A percentile compares a stretch with the other conserved stretches of the same genome.
phyloP scores from a whole-genome alignment of 2,113 vertebrate species.

The Orcinus orca region DNA sequence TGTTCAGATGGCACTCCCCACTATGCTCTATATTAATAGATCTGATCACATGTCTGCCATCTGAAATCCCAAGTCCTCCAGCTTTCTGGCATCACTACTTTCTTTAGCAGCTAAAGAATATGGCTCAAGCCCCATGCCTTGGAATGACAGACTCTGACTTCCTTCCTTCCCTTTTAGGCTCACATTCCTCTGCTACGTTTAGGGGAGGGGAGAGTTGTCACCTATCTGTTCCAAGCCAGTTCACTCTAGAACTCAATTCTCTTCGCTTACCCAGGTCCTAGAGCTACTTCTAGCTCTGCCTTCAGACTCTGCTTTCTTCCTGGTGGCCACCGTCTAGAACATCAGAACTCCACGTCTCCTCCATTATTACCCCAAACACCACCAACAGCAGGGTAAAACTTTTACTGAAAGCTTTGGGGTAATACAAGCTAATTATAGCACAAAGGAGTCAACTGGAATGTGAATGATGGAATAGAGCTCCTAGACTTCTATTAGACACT shows the following conservation, averaged over 20 bases:
- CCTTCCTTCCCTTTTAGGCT: not conserved
- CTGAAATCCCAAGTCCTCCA: not conserved
- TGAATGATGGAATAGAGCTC: not conserved
- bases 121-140: not conserved
- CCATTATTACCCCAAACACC: not conserved
- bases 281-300: not conserved
- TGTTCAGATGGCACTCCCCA: not conserved
- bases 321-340: not conserved
- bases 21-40: not conserved
- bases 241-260: not conserved
- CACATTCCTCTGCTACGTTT: not conserved
- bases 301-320: not conserved
- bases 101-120: not conserved
- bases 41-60: not conserved
- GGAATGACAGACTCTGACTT: not conserved
- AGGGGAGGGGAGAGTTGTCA: not conserved
- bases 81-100: not conserved
- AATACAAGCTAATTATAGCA: not conserved
- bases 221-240: not conserved
- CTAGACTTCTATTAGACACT: not conserved
- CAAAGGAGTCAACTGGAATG: not conserved
- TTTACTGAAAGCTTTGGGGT: not conserved
- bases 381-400: not conserved
- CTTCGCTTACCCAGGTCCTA: not conserved
- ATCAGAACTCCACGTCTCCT: not conserved